Conservation (phyloP, 1,140 invertebrate genomes). For the Drosophila biarmipes region DNA sequence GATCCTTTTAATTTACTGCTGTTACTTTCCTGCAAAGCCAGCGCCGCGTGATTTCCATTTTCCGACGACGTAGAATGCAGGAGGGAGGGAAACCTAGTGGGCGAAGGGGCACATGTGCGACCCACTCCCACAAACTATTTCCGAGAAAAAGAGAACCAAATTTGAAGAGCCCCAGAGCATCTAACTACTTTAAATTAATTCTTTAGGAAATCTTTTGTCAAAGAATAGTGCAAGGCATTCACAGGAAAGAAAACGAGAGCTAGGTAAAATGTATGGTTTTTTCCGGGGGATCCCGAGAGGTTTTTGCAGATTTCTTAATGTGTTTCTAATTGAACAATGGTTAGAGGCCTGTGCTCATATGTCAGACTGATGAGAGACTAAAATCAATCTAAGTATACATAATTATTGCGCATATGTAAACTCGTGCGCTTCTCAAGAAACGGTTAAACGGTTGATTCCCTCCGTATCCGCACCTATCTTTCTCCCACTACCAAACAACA, state of each 20-base stretch:
- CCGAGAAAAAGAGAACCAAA: conserved; percentile 41
- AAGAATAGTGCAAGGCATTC: conserved; percentile 22
- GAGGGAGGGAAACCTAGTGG: neutral
- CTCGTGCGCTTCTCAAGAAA: too few relatives aligned
- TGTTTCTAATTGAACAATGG: too few relatives aligned
- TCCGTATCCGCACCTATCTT: conserved; percentile 1
- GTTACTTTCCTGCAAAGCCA: conserved; percentile 69
- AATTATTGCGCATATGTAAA: neutral
- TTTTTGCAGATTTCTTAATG: too few relatives aligned
- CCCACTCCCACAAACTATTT: conserved; percentile 61
- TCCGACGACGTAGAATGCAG: conserved; percentile 3
- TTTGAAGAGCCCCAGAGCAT: conserved; percentile 44
- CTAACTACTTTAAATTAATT: neutral
- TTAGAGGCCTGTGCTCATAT: conserved; percentile 38
- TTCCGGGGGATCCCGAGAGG: too few relatives aligned
- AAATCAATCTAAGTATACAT: conserved; percentile 19
- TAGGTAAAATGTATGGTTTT: too few relatives aligned
- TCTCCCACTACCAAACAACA: conserved; percentile 40
- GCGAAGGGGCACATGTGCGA: conserved; percentile 53
- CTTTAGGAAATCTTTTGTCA: conserved; percentile 1
- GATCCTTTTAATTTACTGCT: conserved; percentile 81
- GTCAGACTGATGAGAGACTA: conserved; percentile 12
- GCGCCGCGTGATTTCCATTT: conserved; percentile 74
- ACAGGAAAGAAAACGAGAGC: neutral
- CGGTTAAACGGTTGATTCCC: conserved; percentile 66